phyloP scores from a whole-genome alignment of 1,140 invertebrate genomes.

The Leptinotarsa defecta region DNA sequence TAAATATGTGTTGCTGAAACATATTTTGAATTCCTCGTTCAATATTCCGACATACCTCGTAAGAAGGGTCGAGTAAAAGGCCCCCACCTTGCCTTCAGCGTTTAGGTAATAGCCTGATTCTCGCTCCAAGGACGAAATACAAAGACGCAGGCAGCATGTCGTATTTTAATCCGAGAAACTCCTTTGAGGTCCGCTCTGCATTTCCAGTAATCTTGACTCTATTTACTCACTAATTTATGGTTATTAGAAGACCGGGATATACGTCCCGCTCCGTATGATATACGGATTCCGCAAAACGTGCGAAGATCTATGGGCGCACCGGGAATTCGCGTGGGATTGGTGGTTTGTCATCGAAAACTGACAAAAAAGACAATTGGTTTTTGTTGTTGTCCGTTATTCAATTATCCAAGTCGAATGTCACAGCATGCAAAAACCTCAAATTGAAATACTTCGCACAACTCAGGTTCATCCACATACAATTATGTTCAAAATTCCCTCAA shows the following conservation, averaged over 20 bases:
- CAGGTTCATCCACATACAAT: too few relatives aligned
- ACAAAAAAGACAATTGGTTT: too few relatives aligned
- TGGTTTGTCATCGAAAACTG: neutral
- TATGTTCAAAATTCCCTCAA: too few relatives aligned
- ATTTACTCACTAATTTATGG: slow-evolving; percentile 8
- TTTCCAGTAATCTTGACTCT: slow-evolving; percentile 6
- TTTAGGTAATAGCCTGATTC: neutral
- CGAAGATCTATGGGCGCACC: neutral
- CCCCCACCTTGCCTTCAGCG: neutral
- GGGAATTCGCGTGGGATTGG: neutral
- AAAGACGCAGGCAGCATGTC: neutral
- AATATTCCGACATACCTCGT: too few relatives aligned
- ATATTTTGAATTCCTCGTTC: too few relatives aligned
- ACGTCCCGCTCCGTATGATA: neutral
- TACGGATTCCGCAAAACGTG: slow-evolving; percentile 2
- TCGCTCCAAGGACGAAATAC: neutral
- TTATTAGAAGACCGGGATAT: slow-evolving; percentile 3
- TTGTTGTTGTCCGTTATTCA: too few relatives aligned
- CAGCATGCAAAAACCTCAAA: too few relatives aligned
- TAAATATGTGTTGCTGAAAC: too few relatives aligned
- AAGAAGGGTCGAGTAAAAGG: too few relatives aligned
- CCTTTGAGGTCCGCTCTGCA: neutral
- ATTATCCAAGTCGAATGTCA: too few relatives aligned
- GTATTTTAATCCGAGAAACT: slow-evolving; percentile 1
- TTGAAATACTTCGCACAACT: too few relatives aligned